These are phyloP conservation scores for Cololabis saira DNA, from an alignment of 2,113 vertebrate species.

Conservation along the genomic window DNA sequence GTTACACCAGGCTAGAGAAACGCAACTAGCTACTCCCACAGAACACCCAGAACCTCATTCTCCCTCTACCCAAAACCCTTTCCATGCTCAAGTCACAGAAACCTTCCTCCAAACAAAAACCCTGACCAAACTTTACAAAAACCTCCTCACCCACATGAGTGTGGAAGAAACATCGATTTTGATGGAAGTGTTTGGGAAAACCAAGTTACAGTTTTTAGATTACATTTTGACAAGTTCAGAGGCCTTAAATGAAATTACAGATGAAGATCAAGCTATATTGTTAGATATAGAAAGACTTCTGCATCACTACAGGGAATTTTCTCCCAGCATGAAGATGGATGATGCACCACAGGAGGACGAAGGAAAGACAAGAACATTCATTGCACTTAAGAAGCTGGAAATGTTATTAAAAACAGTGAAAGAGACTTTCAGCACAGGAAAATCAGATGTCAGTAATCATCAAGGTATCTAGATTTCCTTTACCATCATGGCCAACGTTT, in stretches of 20 bases:
- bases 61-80: background rate
- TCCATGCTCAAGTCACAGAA: background rate
- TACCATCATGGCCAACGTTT: constrained; percentile 2
- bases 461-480: constrained; percentile 65
- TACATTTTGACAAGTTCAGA: constrained; percentile 54
- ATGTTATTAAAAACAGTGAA: constrained; percentile 72
- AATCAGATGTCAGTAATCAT: constrained; percentile 47
- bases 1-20: constrained; percentile 2
- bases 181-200: constrained; percentile 61
- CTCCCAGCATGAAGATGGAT: constrained; percentile 13
- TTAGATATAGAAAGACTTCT: constrained; percentile 66
- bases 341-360: constrained; percentile 47
- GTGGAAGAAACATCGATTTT: constrained; percentile 44
- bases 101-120: constrained; percentile 34
- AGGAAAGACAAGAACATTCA: constrained; percentile 38
- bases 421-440: constrained; percentile 59
- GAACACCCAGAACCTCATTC: constrained; percentile 11
- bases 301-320: constrained; percentile 55
- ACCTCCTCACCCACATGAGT: constrained; percentile 59
- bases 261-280: constrained; percentile 64
- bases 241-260: constrained; percentile 12
- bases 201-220: constrained; percentile 76
- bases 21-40: background rate
- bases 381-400: constrained; percentile 76
- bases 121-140: constrained; percentile 51